phyloP scores from a whole-genome alignment of 2,113 vertebrate genomes.

The Carettochelys insculpta region DNA sequence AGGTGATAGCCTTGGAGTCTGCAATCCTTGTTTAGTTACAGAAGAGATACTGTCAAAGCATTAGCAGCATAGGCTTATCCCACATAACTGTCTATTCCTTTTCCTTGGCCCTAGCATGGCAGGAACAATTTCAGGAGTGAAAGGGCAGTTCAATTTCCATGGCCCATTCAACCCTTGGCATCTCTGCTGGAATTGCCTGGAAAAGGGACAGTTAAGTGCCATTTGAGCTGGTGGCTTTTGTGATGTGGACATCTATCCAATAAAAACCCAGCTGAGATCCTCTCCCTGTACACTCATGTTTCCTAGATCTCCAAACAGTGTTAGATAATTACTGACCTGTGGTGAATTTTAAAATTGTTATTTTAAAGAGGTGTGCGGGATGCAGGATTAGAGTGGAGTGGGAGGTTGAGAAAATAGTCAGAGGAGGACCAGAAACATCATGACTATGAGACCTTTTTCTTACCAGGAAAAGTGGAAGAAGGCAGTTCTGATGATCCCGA shows the following conservation, averaged over 20 bases:
- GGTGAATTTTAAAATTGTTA: not conserved
- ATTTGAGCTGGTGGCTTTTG: not conserved
- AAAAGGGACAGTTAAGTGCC: not conserved
- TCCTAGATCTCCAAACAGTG: not conserved
- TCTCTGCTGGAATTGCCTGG: not conserved
- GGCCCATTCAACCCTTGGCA: not conserved
- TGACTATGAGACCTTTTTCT: conserved; percentile 29
- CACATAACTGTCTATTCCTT: not conserved
- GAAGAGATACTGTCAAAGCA: not conserved
- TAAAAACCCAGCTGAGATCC: not conserved
- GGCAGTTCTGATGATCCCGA: conserved; percentile 75
- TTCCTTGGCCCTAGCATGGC: not conserved
- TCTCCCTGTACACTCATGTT: not conserved
- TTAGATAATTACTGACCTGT: not conserved
- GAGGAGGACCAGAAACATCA: not conserved
- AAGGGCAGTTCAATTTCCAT: not conserved
- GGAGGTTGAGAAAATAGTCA: not conserved
- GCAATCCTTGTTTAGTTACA: not conserved
- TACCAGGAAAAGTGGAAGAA: conserved; percentile 78
- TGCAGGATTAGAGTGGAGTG: not conserved
- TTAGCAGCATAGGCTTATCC: not conserved
- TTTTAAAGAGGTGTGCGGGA: not conserved
- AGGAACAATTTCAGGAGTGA: too few relatives aligned
- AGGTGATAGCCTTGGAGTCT: not conserved
- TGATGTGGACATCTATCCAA: not conserved